Conservation (phyloP, 2,888 invertebrate species). For the Acronicta aceris region DNA sequence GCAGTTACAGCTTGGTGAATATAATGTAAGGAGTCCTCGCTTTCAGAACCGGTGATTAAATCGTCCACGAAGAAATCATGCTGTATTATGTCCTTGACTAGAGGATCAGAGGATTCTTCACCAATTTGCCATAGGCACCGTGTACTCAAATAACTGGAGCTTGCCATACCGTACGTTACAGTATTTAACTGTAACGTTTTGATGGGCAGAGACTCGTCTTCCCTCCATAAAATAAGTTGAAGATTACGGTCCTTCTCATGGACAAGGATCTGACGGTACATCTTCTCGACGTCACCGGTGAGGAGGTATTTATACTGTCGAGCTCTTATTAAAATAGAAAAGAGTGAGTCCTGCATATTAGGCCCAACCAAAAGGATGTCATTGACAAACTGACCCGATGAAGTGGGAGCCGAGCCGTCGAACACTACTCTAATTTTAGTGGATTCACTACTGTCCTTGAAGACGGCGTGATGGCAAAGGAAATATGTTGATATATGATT, state of each 20-base stretch:
- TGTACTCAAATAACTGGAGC: conserved; percentile 48
- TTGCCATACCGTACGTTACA: too few species aligned
- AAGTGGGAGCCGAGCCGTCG: conserved; percentile 8
- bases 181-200: conserved; percentile 32
- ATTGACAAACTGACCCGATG: conserved; percentile 6
- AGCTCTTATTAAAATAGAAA: conserved; percentile 4
- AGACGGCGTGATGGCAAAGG: conserved; percentile 13
- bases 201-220: conserved; percentile 14
- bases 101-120: conserved; percentile 8
- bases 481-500: not conserved
- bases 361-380: conserved; percentile 12
- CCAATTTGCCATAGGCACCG: conserved; percentile 45
- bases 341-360: conserved; percentile 6
- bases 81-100: conserved; percentile 40
- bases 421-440: conserved; percentile 18
- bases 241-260: conserved; percentile 5
- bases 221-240: conserved; percentile 21
- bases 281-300: not conserved
- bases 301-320: conserved; percentile 3
- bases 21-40: not conserved
- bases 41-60: conserved; percentile 33
- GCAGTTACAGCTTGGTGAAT: not conserved
- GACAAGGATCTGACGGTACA: not conserved
- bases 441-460: conserved; percentile 3
- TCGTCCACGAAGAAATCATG: conserved; percentile 55